phyloP scores from a whole-genome alignment of 2,888 invertebrate genomes.

The Orthosia gothica region DNA sequence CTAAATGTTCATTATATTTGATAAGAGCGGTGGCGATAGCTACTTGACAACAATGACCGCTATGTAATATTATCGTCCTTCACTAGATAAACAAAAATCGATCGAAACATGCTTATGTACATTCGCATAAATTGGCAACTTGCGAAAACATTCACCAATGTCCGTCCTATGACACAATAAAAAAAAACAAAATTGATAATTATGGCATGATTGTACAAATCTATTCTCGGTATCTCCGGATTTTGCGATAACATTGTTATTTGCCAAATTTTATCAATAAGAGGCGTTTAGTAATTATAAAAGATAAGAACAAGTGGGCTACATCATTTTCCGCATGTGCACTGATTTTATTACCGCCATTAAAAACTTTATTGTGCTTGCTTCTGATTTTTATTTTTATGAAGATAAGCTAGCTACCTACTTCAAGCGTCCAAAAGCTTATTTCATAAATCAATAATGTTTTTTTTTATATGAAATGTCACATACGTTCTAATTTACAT shows the following conservation, averaged over 20 bases:
- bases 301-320: conserved; percentile 52
- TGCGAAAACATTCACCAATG: conserved; percentile 46
- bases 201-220: conserved; percentile 56
- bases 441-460: conserved; percentile 3
- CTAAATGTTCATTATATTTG: conserved; percentile 46
- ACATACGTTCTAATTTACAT: not conserved
- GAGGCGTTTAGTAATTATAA: conserved; percentile 30
- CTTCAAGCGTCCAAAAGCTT: conserved; percentile 4
- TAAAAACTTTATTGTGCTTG: conserved; percentile 36
- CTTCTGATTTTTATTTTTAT: conserved; percentile 36
- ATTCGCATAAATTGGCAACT: conserved; percentile 13
- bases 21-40: conserved; percentile 39
- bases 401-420: conserved; percentile 38
- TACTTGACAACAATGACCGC: conserved; percentile 60
- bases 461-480: not conserved
- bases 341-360: conserved; percentile 61
- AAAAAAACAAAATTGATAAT: conserved; percentile 48
- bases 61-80: conserved; percentile 55
- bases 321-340: conserved; percentile 32
- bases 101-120: conserved; percentile 15
- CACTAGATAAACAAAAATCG: conserved; percentile 56
- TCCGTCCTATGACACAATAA: conserved; percentile 26
- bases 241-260: conserved; percentile 68
- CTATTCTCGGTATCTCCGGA: conserved; percentile 57
- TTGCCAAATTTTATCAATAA: conserved; percentile 68